A percentile compares a stretch with the other conserved stretches of the same genome.
Conservation (phyloP, 64 coral and sea anemone genomes). For the Montipora foliosa region DNA sequence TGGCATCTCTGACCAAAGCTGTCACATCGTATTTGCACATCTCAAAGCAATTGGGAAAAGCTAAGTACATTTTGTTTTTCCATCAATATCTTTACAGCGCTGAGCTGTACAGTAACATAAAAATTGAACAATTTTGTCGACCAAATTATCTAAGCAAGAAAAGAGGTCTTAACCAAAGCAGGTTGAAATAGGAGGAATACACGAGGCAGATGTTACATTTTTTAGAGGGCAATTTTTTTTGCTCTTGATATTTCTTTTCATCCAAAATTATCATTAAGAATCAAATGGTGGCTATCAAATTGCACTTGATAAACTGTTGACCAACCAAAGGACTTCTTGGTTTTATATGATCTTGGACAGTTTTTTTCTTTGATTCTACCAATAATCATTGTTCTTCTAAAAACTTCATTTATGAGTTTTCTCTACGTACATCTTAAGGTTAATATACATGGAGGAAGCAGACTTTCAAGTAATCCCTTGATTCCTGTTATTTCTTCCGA, state of each 20-base stretch:
- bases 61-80: slow-evolving; percentile 20
- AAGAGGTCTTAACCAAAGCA: not conserved
- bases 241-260: not conserved
- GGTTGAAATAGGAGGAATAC: not conserved
- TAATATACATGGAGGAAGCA: not conserved
- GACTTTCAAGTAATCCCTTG: slow-evolving; percentile 1
- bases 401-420: not conserved
- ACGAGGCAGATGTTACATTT: not conserved
- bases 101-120: not conserved
- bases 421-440: not conserved
- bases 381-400: too few species aligned
- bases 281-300: slow-evolving; percentile 10
- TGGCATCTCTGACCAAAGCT: slow-evolving; percentile 5
- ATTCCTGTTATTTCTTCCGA: not conserved
- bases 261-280: not conserved
- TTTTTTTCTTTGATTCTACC: not conserved
- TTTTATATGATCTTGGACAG: not conserved
- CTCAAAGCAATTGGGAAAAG: not conserved
- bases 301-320: not conserved
- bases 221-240: not conserved
- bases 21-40: slow-evolving; percentile 4
- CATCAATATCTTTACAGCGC: not conserved
- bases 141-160: not conserved
- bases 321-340: not conserved
- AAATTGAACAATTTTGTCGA: not conserved